Conservation (phyloP, 2,888 invertebrate genomes). For the Scaptomyza flava region DNA sequence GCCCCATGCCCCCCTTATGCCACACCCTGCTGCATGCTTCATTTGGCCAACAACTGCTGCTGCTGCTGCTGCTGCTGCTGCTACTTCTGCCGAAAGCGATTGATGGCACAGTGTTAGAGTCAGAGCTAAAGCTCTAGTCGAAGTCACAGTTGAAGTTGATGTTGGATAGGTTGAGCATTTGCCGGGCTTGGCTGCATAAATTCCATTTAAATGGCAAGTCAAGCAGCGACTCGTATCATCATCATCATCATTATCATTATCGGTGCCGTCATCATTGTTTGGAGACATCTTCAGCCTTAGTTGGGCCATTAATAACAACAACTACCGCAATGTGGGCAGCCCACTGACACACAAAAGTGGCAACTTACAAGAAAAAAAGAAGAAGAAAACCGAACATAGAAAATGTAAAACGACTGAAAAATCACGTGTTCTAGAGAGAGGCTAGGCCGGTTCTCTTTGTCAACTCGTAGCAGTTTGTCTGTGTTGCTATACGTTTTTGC, state of each 20-base stretch:
- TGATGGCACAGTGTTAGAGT: conserved; percentile 58
- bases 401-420: conserved; percentile 12
- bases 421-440: conserved; percentile 27
- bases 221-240: conserved; percentile 36
- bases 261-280: conserved; percentile 21
- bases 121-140: conserved; percentile 27
- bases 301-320: conserved; percentile 69
- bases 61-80: conserved; percentile 1
- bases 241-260: conserved; percentile 36
- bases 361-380: conserved; percentile 36
- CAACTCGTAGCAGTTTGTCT: conserved; percentile 39
- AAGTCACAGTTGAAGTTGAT: conserved; percentile 23
- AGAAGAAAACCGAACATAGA: conserved; percentile 9
- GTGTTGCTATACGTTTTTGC: conserved; percentile 58
- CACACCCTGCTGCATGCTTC: conserved; percentile 51
- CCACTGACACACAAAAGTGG: conserved; percentile 75
- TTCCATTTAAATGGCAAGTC: conserved; percentile 77
- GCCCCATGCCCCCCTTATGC: conserved; percentile 3
- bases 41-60: conserved; percentile 55
- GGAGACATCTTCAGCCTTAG: conserved; percentile 65
- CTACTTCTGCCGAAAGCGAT: conserved; percentile 42
- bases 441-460: conserved; percentile 35
- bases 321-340: conserved; percentile 73
- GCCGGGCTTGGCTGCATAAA: conserved; percentile 70
- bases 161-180: conserved; percentile 15